Conservation (phyloP, 2,113 vertebrate species). For the Phaetusa simplex region DNA sequence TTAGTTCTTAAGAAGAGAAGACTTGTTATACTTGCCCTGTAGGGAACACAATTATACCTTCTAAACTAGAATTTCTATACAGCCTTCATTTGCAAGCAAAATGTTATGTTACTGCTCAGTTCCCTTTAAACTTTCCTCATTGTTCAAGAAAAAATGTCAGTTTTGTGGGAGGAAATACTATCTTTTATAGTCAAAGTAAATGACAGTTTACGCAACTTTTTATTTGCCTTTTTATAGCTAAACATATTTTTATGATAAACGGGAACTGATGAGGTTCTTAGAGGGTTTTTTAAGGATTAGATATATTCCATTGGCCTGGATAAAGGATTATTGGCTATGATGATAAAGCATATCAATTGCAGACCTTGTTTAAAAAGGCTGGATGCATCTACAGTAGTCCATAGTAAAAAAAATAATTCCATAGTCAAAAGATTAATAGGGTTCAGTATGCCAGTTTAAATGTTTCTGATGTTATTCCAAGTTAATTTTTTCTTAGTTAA, state of each 20-base stretch:
- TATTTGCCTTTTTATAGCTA: neutral
- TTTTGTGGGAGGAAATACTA: neutral
- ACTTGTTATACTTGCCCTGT: neutral
- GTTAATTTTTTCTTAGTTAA: neutral
- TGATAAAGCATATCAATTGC: neutral
- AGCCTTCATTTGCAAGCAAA: neutral
- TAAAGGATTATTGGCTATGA: neutral
- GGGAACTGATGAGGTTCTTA: neutral
- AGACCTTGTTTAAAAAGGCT: neutral
- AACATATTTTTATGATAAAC: neutral
- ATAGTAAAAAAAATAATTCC: neutral
- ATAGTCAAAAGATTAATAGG: neutral
- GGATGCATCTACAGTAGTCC: neutral
- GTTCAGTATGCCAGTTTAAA: neutral
- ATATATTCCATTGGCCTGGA: neutral
- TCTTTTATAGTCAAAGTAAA: neutral
- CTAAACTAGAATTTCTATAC: neutral
- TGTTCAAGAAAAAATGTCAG: neutral
- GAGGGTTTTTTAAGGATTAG: neutral
- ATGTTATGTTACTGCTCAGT: neutral
- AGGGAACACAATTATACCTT: neutral
- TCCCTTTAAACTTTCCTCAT: neutral
- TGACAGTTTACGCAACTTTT: neutral
- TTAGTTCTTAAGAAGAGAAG: neutral
- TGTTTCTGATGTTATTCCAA: neutral